Base-by-base conservation (phyloP, 2,888 invertebrate species). In the Thalpophila matura region DNA sequence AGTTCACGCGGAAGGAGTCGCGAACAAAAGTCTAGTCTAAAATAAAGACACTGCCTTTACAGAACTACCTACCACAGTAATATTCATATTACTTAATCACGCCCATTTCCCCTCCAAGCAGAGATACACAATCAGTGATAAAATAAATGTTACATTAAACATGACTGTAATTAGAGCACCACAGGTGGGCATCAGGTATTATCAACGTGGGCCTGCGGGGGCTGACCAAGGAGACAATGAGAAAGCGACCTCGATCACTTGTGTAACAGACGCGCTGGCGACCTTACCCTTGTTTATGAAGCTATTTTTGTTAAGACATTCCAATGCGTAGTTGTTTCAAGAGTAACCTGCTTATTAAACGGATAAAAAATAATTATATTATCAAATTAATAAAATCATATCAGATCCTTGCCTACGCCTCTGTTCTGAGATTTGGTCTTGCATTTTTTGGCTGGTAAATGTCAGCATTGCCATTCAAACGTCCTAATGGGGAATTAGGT, bases 171-270 rank as follows among this genome's bases (percentile, higher is more conserved):
- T 72, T 50, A 62, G 62, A 57, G 31, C 50, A 47, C 14, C 29
- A 63, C 50, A 62, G 47, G 69, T 74, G 72, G 74, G 69, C 54
- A 51, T 59, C 37, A 55, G 27, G 43, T 45, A 54, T 22, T 53
- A 64, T 58, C 53, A 60, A 40, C 16, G 47, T 18, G 43, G 53
- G 35, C 43, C 50, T 58, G 71, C 57, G 66, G 79, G 66, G 74
- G 70, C 73, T 58, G 55, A 49, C 63, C 80, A 79, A 79, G 77
- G 80, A 88, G 77, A 86, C 86, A 80, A 80, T 81, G 79, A 80
- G 87, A 88, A 88, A 89, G 86, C 83, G 81, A 49, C 88, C 87
- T 89, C 86, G 72, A 71, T 77, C 46, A 46, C 47, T 80, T 72
- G 67, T 65, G 74, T 78, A 74, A 74, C 27, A 57, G 56, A 79